phyloP scores from a whole-genome alignment of 2,888 invertebrate genomes.

The Hypolimnas misippus region DNA sequence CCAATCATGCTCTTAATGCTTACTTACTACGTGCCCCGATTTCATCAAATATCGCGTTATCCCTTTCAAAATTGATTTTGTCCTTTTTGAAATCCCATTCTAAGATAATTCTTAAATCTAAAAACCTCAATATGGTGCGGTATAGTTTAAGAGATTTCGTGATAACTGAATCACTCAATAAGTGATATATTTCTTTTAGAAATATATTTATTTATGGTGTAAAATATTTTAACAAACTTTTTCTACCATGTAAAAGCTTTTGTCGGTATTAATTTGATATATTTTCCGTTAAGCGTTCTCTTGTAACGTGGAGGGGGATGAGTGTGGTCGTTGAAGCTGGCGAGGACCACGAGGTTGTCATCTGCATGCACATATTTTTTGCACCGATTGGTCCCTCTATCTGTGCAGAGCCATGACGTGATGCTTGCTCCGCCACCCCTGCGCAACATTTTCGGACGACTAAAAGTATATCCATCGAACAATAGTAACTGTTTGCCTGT shows the following conservation, averaged over 20 bases:
- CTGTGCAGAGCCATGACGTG: conserved; percentile 41
- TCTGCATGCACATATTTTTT: conserved; percentile 38
- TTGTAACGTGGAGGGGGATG: conserved; percentile 42
- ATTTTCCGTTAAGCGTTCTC: conserved; percentile 29
- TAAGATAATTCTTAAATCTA: no score
- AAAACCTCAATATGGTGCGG: no score
- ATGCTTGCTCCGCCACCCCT: conserved; percentile 14
- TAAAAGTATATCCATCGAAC: conserved; percentile 45
- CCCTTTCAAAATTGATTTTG: no score
- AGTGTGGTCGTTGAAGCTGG: conserved; percentile 37
- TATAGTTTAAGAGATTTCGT: no score
- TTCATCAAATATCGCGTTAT: no score
- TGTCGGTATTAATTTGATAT: not conserved
- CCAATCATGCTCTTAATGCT: no score
- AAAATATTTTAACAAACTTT: not conserved
- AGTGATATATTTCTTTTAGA: not conserved
- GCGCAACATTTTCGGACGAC: conserved; percentile 26
- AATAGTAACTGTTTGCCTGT: conserved; percentile 31
- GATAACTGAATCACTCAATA: no score
- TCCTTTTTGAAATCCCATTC: no score
- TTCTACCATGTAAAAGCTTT: no score
- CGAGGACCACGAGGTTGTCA: conserved; percentile 19
- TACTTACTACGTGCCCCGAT: no score
- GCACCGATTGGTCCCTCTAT: conserved; percentile 38
- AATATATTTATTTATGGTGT: not conserved